Percentiles rank a stretch among this genome's conserved stretches.
Evolutionary conservation across 2,888 invertebrate species (phyloP).

Genomic region (Panzeria rudis): DNA sequence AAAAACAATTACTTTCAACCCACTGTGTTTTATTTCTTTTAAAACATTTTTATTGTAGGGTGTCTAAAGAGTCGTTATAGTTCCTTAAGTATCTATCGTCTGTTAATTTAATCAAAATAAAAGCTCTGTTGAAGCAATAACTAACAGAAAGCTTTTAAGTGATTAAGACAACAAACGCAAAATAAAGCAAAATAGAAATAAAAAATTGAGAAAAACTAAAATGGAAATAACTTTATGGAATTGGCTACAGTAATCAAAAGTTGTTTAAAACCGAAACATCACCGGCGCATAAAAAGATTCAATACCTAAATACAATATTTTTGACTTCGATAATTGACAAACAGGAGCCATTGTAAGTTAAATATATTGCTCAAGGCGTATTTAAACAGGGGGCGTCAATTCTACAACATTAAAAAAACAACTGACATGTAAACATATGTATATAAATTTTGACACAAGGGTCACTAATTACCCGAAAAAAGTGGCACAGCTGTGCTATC

Average conservation of each 20-base stretch:
- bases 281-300: background rate
- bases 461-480: too few relatives aligned
- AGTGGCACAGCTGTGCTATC: too few relatives aligned
- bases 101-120: too few relatives aligned
- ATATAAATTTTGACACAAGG: too few relatives aligned
- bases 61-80: too few relatives aligned
- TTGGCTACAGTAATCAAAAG: conserved; percentile 54
- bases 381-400: too few relatives aligned
- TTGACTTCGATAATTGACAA: background rate
- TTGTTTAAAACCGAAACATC: conserved; percentile 38
- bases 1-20: too few relatives aligned
- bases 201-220: background rate
- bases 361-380: background rate
- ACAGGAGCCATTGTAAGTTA: background rate
- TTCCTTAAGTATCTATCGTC: too few relatives aligned
- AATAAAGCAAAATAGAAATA: background rate
- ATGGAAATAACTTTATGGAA: conserved; percentile 16
- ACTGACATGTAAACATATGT: too few relatives aligned
- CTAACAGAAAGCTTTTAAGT: conserved; percentile 34
- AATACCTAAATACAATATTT: background rate
- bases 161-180: conserved; percentile 25
- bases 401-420: too few relatives aligned
- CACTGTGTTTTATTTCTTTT: too few relatives aligned
- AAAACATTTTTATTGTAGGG: too few relatives aligned
- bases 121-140: conserved; percentile 28